phyloP scores from a whole-genome alignment of 2,797 vertebrate genomes.

The Phalanger gymnotis region DNA sequence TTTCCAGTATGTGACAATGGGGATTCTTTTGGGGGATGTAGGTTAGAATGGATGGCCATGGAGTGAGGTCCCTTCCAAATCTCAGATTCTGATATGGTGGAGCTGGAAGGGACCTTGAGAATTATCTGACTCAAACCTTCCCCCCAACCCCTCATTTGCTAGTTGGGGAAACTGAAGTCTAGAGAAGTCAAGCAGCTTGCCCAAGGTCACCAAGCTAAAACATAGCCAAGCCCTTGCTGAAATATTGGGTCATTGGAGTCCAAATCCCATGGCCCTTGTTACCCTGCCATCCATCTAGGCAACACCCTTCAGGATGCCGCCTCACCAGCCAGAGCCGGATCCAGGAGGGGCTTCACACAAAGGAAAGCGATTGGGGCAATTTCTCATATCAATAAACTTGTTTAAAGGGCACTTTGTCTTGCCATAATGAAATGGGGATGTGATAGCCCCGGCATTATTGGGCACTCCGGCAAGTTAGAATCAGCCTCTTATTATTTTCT shows the following conservation, averaged over 20 bases:
- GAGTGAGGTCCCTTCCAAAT: background rate
- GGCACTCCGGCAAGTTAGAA: conserved; percentile 52
- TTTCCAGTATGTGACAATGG: background rate
- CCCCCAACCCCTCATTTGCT: rapidly evolving
- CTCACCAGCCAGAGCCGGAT: background rate
- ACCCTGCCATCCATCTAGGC: background rate
- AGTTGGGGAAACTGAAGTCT: background rate
- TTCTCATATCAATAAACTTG: conserved; percentile 40
- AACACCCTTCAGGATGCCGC: background rate
- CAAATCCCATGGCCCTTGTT: rapidly evolving
- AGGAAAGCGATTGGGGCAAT: conserved; percentile 17
- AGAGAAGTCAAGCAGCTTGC: background rate
- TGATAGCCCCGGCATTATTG: background rate
- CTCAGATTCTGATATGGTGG: conserved; percentile 10
- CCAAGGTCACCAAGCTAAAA: rapidly evolving
- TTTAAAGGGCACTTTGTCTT: conserved; percentile 25
- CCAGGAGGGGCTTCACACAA: conserved; percentile 11
- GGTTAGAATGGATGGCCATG: background rate
- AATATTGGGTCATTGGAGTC: background rate
- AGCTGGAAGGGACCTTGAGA: background rate
- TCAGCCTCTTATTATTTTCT: conserved; percentile 56
- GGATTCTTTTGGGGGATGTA: background rate
- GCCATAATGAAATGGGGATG: conserved; percentile 38
- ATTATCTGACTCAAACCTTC: background rate
- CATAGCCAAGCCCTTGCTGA: too few species aligned